phyloP scores from a whole-genome alignment of 2,888 invertebrate genomes.

The Sthenelais limicola region DNA sequence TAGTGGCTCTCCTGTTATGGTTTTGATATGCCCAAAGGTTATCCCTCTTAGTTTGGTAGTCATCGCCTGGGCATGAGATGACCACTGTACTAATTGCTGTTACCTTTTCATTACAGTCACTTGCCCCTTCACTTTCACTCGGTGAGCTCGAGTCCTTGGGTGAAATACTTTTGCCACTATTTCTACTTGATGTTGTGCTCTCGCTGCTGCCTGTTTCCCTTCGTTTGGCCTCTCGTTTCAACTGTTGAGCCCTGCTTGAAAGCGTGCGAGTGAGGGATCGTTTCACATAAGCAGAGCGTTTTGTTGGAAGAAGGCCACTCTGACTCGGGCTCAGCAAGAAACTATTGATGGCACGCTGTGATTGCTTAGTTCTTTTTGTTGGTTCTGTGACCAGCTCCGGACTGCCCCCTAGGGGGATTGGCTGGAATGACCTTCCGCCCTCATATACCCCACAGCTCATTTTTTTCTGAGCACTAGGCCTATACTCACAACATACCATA shows the following conservation, averaged over 20 bases:
- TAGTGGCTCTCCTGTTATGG: neutral
- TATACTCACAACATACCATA: too few relatives aligned
- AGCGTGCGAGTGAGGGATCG: constrained; percentile 2
- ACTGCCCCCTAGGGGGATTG: neutral
- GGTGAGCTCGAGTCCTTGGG: too few relatives aligned
- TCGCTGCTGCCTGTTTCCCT: too few relatives aligned
- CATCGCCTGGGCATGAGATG: constrained; percentile 18
- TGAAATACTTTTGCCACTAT: too few relatives aligned
- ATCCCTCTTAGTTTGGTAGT: neutral
- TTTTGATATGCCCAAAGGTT: constrained; percentile 13
- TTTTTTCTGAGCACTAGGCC: too few relatives aligned
- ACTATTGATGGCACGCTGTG: neutral
- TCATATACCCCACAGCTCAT: too few relatives aligned
- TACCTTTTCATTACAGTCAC: too few relatives aligned
- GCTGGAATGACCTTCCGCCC: neutral
- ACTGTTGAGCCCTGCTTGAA: constrained; percentile 5
- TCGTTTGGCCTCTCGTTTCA: too few relatives aligned
- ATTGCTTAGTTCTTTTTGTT: neutral
- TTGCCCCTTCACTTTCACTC: too few relatives aligned
- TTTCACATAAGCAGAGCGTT: constrained; percentile 5
- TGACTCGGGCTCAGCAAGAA: too few relatives aligned
- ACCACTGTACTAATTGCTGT: constrained; percentile 23
- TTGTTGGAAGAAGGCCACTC: neutral
- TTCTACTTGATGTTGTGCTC: too few relatives aligned
- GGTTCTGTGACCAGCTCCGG: neutral